Conservation (phyloP, 2,888 invertebrate species). For the Boloria euphrosyne region DNA sequence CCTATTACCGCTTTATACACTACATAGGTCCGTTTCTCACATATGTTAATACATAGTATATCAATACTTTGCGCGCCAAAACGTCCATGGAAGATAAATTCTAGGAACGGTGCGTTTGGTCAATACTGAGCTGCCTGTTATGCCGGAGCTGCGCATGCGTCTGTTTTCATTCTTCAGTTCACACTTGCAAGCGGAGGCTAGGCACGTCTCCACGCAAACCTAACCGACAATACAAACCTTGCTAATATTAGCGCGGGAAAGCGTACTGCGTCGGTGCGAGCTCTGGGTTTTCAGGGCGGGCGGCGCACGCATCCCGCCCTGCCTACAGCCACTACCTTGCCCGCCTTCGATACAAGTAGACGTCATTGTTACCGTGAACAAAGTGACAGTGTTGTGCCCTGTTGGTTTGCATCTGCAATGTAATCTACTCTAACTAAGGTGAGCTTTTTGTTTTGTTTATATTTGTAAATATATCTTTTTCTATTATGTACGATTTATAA, state of each 20-base stretch:
- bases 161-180: slow-evolving; percentile 17
- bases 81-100: slow-evolving; percentile 14
- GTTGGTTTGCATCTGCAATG: slow-evolving; percentile 22
- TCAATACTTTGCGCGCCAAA: slow-evolving; percentile 13
- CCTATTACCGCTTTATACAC: background rate
- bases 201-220: slow-evolving; percentile 56
- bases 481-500: too few relatives aligned
- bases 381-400: slow-evolving; percentile 25
- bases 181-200: slow-evolving; percentile 57
- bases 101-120: slow-evolving; percentile 50
- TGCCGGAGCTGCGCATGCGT: slow-evolving; percentile 57
- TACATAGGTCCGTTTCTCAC: background rate
- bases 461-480: too few relatives aligned
- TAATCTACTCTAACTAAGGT: slow-evolving; percentile 19
- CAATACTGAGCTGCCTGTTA: slow-evolving; percentile 64
- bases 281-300: slow-evolving; percentile 66
- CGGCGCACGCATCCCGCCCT: slow-evolving; percentile 68
- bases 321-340: slow-evolving; percentile 24
- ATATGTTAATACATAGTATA: background rate
- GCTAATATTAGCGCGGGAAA: slow-evolving; percentile 65
- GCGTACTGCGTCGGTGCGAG: slow-evolving; percentile 43
- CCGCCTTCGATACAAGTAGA: slow-evolving; percentile 17
- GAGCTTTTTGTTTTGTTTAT: slow-evolving; percentile 3
- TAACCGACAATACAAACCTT: slow-evolving; percentile 5
- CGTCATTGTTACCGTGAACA: slow-evolving; percentile 14